Percentiles rank a stretch among this genome's conserved stretches.
Evolutionary conservation across 2,888 invertebrate species (phyloP).

Genomic region (Frankliniella fusca): DNA sequence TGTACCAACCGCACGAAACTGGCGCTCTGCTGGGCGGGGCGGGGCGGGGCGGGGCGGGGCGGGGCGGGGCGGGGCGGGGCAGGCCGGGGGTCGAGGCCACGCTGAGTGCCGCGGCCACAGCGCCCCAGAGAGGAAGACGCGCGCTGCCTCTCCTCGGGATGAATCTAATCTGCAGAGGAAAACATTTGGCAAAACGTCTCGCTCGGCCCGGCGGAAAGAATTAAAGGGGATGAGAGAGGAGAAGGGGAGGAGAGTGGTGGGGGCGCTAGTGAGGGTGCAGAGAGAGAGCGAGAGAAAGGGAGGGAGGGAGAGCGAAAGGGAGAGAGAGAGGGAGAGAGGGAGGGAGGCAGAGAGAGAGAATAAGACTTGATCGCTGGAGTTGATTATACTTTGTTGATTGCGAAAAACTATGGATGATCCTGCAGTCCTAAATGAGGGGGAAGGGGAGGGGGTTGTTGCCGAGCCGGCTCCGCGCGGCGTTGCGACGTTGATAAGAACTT

Average conservation of each 20-base stretch:
- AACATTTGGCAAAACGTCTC: conserved; percentile 3
- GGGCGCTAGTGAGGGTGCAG: background rate
- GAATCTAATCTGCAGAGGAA: conserved; percentile 15
- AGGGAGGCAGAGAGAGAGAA: background rate
- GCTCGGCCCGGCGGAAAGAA: background rate
- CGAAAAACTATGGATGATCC: conserved; percentile 25
- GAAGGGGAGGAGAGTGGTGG: background rate
- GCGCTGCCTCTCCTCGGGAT: background rate
- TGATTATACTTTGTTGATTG: conserved; percentile 20
- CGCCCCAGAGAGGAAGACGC: background rate
- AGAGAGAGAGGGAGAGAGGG: background rate
- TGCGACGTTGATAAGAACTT: conserved; percentile 12
- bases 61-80: too few relatives aligned
- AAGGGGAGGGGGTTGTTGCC: background rate
- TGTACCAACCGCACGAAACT: too few relatives aligned
- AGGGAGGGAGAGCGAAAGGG: background rate
- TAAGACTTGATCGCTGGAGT: conserved; percentile 3
- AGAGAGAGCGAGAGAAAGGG: background rate
- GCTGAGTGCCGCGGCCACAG: background rate
- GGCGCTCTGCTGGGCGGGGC: too few relatives aligned
- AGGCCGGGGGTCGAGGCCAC: background rate
- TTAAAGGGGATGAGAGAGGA: background rate
- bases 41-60: background rate
- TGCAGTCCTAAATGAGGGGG: conserved; percentile 16
- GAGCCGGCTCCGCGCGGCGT: background rate